phyloP scores from a whole-genome alignment of 2,888 invertebrate species.

The Heliconius ismenius region DNA sequence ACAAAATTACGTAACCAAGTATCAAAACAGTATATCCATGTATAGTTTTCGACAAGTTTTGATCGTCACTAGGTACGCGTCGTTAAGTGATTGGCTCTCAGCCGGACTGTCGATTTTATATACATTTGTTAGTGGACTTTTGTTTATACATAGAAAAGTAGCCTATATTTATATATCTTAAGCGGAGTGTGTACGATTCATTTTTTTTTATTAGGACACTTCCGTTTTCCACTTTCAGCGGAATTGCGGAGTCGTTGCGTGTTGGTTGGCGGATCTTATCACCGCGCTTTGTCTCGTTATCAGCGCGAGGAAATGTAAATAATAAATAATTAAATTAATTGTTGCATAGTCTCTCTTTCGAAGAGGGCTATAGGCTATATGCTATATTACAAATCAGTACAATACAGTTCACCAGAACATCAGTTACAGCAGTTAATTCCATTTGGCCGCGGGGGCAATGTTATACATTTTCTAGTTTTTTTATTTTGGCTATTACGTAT shows the following conservation, averaged over 20 bases:
- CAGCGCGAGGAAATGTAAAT: not conserved
- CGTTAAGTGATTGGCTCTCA: constrained; percentile 58
- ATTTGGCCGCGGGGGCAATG: no score
- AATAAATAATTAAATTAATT: not conserved
- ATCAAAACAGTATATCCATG: constrained; percentile 43
- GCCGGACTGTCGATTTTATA: constrained; percentile 37
- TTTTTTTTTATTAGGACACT: not conserved
- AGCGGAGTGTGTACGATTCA: no score
- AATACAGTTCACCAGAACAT: no score
- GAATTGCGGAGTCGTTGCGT: not conserved
- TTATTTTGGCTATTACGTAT: not conserved
- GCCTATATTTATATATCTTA: not conserved
- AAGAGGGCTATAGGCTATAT: no score
- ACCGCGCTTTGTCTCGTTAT: not conserved
- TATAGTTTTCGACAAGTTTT: constrained; percentile 47
- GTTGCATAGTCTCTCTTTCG: no score
- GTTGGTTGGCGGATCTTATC: not conserved
- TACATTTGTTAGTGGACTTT: constrained; percentile 19
- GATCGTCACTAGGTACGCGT: constrained; percentile 49
- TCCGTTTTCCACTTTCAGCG: not conserved
- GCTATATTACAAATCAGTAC: no score
- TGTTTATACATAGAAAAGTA: constrained; percentile 15
- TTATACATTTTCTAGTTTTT: not conserved
- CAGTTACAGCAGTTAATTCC: no score
- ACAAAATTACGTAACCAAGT: constrained; percentile 39